Evolutionary conservation across 2,113 vertebrate genomes (phyloP).

Genomic region (Gavia stellata): DNA sequence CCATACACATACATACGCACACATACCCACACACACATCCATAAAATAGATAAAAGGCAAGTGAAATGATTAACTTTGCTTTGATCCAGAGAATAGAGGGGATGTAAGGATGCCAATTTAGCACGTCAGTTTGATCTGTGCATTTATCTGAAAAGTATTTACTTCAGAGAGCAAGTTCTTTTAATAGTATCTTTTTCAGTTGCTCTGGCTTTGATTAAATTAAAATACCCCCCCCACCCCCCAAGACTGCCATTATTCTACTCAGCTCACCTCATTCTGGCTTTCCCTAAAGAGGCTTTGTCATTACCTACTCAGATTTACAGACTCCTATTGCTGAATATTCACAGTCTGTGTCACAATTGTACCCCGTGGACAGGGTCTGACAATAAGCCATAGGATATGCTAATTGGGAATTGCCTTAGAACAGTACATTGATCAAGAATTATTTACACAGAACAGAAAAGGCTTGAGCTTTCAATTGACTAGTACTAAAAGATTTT

Average conservation of each 20-base stretch:
- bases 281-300: conserved; percentile 44
- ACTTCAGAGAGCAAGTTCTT: conserved; percentile 15
- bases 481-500: conserved; percentile 42
- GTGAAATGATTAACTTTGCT: conserved; percentile 37
- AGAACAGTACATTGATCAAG: conserved; percentile 58
- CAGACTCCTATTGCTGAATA: conserved; percentile 51
- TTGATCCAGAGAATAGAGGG: conserved; percentile 22
- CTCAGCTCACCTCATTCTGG: conserved; percentile 33
- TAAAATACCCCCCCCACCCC: not conserved
- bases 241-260: conserved; percentile 30
- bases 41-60: conserved; percentile 34
- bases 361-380: conserved; percentile 27
- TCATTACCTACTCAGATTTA: conserved; percentile 57
- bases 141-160: conserved; percentile 19
- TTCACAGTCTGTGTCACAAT: conserved; percentile 52
- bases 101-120: conserved; percentile 22
- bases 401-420: conserved; percentile 33
- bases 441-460: conserved; percentile 75
- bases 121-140: not conserved
- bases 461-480: conserved; percentile 70
- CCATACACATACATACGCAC: not conserved
- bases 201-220: conserved; percentile 40
- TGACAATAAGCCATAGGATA: conserved; percentile 35
- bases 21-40: not conserved
- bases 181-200: conserved; percentile 42